phyloP scores from a whole-genome alignment of 2,797 vertebrate species.

The Leptoclinus maculatus region DNA sequence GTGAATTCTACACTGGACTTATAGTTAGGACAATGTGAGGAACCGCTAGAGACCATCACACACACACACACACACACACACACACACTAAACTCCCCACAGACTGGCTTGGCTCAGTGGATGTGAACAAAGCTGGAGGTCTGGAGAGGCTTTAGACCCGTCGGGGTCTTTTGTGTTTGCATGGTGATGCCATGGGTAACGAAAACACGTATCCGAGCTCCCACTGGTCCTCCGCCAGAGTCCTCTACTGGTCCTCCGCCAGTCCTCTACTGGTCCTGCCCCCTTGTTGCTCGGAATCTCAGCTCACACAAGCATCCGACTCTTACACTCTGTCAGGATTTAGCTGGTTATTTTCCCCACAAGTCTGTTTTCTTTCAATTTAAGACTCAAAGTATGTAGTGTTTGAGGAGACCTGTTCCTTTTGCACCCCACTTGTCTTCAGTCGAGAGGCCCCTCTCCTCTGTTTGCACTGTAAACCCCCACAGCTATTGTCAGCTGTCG shows the following conservation, averaged over 20 bases:
- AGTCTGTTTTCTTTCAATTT: too few species aligned
- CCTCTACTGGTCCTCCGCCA: conserved; percentile 32
- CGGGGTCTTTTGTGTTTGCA: conserved; percentile 55
- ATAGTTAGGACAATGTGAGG: conserved; percentile 1
- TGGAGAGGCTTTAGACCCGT: conserved; percentile 50
- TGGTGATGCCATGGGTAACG: conserved; percentile 62
- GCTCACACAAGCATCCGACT: neutral
- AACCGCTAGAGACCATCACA: neutral
- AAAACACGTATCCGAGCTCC: conserved; percentile 31
- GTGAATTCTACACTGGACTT: neutral
- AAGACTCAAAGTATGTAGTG: neutral
- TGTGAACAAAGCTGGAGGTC: conserved; percentile 67
- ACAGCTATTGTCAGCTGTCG: conserved; percentile 48
- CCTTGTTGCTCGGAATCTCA: too few species aligned
- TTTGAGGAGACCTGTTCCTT: neutral
- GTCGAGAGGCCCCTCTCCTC: neutral
- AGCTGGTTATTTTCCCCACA: neutral
- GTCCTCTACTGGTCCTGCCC: conserved; percentile 3
- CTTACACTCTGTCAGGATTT: neutral
- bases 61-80: neutral
- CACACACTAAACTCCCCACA: conserved; percentile 35
- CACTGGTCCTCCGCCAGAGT: conserved; percentile 36
- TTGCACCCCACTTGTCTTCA: neutral
- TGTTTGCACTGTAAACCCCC: conserved; percentile 23
- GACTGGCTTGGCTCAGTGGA: conserved; percentile 61